These are phyloP conservation scores for Odontomyia ornata DNA, from an alignment of 2,888 invertebrate genomes.

Conservation along the genomic window DNA sequence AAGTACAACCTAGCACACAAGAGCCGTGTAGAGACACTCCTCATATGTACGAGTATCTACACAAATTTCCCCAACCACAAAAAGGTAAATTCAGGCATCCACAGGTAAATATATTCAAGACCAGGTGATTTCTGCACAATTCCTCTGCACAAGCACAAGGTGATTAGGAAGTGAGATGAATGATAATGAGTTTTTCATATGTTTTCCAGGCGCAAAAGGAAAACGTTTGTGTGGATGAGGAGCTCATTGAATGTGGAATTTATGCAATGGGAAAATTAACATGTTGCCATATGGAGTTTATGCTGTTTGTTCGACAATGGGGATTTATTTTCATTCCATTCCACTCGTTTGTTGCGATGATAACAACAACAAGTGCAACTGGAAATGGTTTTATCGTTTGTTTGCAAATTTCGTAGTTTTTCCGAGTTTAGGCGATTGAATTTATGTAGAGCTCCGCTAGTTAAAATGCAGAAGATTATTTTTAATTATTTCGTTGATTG, in stretches of 20 bases:
- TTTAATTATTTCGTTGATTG: too few species aligned
- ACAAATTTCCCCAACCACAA: neutral
- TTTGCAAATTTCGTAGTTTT: constrained; percentile 1
- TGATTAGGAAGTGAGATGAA: constrained; percentile 3
- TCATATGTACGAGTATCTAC: neutral
- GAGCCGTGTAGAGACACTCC: neutral
- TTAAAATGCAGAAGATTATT: too few species aligned
- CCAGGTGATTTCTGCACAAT: constrained; percentile 36
- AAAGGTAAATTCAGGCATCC: too few species aligned
- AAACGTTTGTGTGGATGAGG: neutral
- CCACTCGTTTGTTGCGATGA: neutral
- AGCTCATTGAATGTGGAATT: too few species aligned
- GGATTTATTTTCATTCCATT: constrained; percentile 1
- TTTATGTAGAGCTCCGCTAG: too few species aligned
- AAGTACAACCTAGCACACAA: too few species aligned
- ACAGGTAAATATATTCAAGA: constrained; percentile 7
- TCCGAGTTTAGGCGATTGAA: neutral
- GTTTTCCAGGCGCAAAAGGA: neutral
- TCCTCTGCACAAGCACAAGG: constrained; percentile 21
- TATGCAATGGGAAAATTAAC: constrained; percentile 8
- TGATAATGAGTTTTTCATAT: neutral
- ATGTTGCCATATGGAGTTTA: neutral
- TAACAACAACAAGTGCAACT: constrained; percentile 5
- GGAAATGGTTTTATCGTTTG: constrained; percentile 1
- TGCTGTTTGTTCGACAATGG: neutral